phyloP scores from a whole-genome alignment of 1,140 invertebrate genomes.

The Eufriesea mexicana region DNA sequence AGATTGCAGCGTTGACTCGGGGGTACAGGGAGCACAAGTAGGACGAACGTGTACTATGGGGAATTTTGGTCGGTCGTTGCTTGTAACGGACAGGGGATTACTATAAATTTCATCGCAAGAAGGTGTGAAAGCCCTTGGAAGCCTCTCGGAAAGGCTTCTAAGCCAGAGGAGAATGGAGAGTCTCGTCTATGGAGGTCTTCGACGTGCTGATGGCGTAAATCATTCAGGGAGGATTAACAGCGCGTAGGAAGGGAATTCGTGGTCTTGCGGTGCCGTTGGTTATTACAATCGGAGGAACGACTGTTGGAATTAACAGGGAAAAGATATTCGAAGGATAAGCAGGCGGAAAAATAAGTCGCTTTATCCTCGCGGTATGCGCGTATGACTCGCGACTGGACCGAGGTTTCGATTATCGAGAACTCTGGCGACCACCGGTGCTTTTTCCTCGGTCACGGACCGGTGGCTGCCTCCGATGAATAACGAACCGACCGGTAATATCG shows the following conservation, averaged over 20 bases:
- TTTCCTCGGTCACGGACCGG: background rate
- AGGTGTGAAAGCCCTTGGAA: background rate
- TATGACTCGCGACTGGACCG: background rate
- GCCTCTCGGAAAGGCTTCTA: constrained; percentile 6
- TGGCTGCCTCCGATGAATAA: background rate
- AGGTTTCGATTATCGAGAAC: background rate
- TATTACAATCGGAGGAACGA: too few species aligned
- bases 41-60: too few species aligned
- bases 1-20: too few species aligned
- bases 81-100: background rate
- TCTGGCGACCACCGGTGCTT: too few species aligned
- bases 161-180: background rate
- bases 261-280: background rate
- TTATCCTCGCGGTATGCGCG: background rate
- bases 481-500: background rate
- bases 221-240: constrained; percentile 10
- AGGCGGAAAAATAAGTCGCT: too few species aligned
- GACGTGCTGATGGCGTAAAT: constrained; percentile 26
- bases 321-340: background rate
- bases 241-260: background rate
- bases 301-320: background rate
- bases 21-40: too few species aligned
- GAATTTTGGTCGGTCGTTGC: background rate
- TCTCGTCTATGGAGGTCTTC: constrained; percentile 6
- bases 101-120: background rate